Evolutionary conservation across 37 sponge, comb jelly and placozoan genomes (phyloP).

Genomic region (Amphimedon queenslandica): DNA sequence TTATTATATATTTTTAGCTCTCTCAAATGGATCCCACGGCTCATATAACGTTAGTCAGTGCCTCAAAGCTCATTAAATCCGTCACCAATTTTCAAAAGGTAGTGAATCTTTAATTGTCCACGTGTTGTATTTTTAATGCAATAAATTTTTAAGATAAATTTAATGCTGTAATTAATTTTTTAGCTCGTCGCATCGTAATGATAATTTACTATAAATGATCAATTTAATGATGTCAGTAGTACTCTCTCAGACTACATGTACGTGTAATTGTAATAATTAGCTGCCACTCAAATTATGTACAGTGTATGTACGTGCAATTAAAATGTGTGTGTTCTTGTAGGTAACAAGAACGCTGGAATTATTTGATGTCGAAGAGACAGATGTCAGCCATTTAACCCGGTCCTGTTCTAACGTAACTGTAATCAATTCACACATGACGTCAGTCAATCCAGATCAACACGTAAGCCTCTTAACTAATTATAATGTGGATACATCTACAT

Average conservation of each 20-base stretch:
- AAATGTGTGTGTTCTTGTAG: constrained; percentile 26
- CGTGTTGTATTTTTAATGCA: no score
- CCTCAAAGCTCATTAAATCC: constrained; percentile 74
- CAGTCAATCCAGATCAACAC: constrained; percentile 13
- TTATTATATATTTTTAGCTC: constrained; percentile 28
- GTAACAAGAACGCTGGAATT: constrained; percentile 57
- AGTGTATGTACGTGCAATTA: no score
- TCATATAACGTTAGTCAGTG: constrained; percentile 50
- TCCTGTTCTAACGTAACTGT: constrained; percentile 65
- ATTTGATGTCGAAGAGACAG: constrained; percentile 77
- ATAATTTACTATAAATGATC: neutral
- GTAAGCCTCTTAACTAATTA: constrained; percentile 8
- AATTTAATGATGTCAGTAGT: neutral
- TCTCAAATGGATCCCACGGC: constrained; percentile 34
- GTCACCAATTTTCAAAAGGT: constrained; percentile 80
- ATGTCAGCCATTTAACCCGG: constrained; percentile 29
- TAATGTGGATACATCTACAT: neutral
- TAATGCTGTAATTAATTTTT: no score
- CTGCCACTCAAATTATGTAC: no score
- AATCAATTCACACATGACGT: constrained; percentile 1
- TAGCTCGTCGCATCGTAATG: no score
- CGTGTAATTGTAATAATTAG: no score
- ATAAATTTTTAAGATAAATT: no score
- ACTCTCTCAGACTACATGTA: no score
- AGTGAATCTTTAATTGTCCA: no score